These are phyloP conservation scores for Epizoanthus scotinus DNA, from an alignment of 92 coral and sea anemone species.

Conservation along the genomic window DNA sequence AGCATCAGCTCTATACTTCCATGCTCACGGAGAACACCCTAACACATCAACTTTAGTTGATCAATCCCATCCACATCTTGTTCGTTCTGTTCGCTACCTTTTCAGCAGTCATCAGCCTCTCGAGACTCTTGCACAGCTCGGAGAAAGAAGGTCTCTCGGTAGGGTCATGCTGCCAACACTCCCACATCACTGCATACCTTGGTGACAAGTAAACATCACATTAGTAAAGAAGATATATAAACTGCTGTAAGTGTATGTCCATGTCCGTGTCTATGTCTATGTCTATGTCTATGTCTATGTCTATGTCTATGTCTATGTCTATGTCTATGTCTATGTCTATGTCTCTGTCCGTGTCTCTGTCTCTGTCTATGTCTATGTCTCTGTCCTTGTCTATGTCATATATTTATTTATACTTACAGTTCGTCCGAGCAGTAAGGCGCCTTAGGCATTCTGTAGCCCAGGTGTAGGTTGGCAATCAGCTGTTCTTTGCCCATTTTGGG, in stretches of 20 bases:
- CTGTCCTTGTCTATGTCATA: not conserved
- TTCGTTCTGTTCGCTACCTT: constrained; percentile 44
- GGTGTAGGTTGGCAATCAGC: constrained; percentile 77
- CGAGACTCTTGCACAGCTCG: constrained; percentile 78
- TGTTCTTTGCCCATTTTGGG: constrained; percentile 88
- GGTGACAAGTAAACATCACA: not conserved
- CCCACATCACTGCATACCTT: constrained; percentile 95
- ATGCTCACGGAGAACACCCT: not conserved
- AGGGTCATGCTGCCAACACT: constrained; percentile 96
- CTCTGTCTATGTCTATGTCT: not conserved
- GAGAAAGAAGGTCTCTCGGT: constrained; percentile 83
- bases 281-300: not conserved
- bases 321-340: not conserved
- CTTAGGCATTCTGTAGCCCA: constrained; percentile 93
- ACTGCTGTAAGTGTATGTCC: not conserved
- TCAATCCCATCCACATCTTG: no score
- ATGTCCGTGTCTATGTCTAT: not conserved
- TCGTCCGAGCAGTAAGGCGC: constrained; percentile 93
- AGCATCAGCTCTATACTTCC: not conserved
- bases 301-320: not conserved
- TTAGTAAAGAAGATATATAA: not conserved
- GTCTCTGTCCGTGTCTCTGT: not conserved
- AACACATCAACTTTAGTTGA: no score
- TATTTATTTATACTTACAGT: constrained; percentile 65
- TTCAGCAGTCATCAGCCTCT: constrained; percentile 82